Conservation (phyloP, 2,888 invertebrate genomes). For the Mesorhabditis sp. region DNA sequence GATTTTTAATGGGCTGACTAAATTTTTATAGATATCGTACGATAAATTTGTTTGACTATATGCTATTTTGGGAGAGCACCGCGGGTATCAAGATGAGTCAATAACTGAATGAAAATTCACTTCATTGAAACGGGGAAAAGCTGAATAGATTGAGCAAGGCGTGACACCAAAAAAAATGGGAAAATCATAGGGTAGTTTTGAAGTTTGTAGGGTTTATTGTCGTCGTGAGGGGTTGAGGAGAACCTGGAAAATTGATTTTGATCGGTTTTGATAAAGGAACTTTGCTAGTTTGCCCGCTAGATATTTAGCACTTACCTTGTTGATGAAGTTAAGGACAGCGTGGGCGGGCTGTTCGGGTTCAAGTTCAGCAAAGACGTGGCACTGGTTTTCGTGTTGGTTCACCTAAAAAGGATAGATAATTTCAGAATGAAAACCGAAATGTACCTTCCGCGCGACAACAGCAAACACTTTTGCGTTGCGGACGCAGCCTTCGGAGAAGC, state of each 20-base stretch:
- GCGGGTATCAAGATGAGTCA: too few relatives aligned
- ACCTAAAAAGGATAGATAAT: constrained; percentile 7
- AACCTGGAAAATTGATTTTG: background rate
- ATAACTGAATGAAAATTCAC: too few relatives aligned
- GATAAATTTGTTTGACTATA: too few relatives aligned
- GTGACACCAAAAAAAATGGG: too few relatives aligned
- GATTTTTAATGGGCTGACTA: too few relatives aligned
- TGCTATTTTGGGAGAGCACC: too few relatives aligned
- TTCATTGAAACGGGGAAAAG: too few relatives aligned
- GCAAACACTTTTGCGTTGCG: constrained; percentile 69
- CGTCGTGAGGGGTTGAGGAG: background rate
- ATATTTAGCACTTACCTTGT: constrained; percentile 58
- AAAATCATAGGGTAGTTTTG: too few relatives aligned
- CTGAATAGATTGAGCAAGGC: too few relatives aligned
- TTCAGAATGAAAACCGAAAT: background rate
- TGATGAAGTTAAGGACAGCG: constrained; percentile 74
- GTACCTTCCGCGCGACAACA: constrained; percentile 83
- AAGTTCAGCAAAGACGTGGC: constrained; percentile 92
- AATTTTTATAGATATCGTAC: too few relatives aligned
- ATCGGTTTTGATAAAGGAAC: too few relatives aligned
- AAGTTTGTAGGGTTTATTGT: background rate
- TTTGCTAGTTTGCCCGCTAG: background rate
- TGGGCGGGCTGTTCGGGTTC: constrained; percentile 80
- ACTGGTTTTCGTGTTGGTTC: constrained; percentile 76
- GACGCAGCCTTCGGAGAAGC: constrained; percentile 35